phyloP scores from a whole-genome alignment of 2,113 vertebrate species.

The Lates calcarifer region DNA sequence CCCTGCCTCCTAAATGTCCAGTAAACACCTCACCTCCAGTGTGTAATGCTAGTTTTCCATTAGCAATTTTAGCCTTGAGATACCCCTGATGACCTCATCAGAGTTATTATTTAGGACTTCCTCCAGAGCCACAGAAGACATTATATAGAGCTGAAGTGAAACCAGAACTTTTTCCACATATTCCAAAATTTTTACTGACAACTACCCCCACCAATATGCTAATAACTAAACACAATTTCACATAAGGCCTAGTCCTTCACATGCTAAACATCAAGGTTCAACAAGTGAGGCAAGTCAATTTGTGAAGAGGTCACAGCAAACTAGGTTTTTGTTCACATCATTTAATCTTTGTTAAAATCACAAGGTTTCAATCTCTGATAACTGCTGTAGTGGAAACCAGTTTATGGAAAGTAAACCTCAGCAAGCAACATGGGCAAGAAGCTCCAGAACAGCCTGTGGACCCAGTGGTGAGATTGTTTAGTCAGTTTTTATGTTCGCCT shows the following conservation, averaged over 20 bases:
- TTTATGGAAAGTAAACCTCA: background rate
- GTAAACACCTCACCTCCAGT: too few relatives aligned
- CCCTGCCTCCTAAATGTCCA: too few relatives aligned
- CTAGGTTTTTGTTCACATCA: background rate
- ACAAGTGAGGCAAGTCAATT: background rate
- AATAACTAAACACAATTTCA: background rate
- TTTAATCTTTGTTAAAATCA: background rate
- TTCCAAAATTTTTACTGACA: too few relatives aligned
- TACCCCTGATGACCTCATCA: too few relatives aligned
- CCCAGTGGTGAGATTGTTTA: background rate
- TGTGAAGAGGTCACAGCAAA: background rate
- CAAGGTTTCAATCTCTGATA: background rate
- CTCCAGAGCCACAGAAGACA: too few relatives aligned
- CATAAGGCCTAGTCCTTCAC: background rate
- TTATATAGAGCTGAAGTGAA: too few relatives aligned
- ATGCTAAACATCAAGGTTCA: background rate
- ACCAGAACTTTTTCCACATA: too few relatives aligned
- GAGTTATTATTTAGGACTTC: too few relatives aligned
- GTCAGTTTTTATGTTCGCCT: background rate
- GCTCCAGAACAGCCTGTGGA: background rate
- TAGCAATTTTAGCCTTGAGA: too few relatives aligned
- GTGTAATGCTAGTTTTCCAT: too few relatives aligned
- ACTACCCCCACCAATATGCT: too few relatives aligned
- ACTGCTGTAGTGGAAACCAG: background rate
- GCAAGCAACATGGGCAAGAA: background rate